Evolutionary conservation across 1,140 invertebrate species (phyloP).

Genomic region (Rhyzopertha dominica): DNA sequence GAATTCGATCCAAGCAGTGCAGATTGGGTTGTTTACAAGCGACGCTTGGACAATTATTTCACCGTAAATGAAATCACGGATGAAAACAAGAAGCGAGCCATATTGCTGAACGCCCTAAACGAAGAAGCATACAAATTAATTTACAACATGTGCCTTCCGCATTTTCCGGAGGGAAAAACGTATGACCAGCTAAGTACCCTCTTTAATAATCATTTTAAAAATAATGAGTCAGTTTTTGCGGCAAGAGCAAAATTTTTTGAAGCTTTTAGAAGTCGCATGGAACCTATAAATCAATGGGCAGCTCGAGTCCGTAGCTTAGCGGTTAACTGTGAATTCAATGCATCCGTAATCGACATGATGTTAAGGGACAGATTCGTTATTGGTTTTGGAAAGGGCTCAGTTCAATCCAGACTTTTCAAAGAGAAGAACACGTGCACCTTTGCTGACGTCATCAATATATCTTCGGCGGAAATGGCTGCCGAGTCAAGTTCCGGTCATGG

Average conservation of each 20-base stretch:
- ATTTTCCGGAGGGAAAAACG: constrained; percentile 16
- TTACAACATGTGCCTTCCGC: constrained; percentile 13
- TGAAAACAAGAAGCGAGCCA: constrained; percentile 5
- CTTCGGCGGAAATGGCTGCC: constrained; percentile 1
- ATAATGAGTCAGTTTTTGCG: constrained; percentile 9
- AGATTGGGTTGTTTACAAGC: constrained; percentile 17
- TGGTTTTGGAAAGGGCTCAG: constrained; percentile 10
- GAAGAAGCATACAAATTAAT: constrained; percentile 17
- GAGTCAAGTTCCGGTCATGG: neutral
- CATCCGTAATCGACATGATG: constrained; percentile 1
- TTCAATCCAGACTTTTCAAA: constrained; percentile 1
- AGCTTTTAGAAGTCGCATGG: constrained; percentile 3
- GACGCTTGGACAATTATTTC: constrained; percentile 14
- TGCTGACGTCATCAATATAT: constrained; percentile 1
- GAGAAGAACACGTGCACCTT: neutral
- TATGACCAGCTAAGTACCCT: constrained; percentile 7
- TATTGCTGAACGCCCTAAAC: constrained; percentile 12
- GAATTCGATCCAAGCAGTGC: constrained; percentile 12
- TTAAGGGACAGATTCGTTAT: constrained; percentile 6
- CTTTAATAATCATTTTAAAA: constrained; percentile 14
- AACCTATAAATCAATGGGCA: constrained; percentile 14
- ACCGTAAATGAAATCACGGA: constrained; percentile 8
- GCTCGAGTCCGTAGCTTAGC: constrained; percentile 12
- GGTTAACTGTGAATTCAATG: constrained; percentile 10
- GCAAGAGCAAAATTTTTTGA: constrained; percentile 14